phyloP scores from a whole-genome alignment of 2,797 vertebrate species.

The Phoebastria nigripes region DNA sequence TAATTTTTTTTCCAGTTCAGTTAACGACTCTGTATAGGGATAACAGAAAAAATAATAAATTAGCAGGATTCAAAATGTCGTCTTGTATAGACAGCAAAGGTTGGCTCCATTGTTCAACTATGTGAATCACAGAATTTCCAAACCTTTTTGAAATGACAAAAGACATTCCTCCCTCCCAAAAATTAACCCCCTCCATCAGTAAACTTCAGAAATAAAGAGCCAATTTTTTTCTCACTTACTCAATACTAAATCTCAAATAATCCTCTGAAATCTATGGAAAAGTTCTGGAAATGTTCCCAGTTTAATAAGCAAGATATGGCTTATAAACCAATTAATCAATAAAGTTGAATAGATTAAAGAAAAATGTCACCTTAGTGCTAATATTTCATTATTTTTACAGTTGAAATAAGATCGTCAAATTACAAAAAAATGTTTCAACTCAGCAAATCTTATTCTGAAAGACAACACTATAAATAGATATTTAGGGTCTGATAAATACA shows the following conservation, averaged over 20 bases:
- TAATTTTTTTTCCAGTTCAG: not conserved
- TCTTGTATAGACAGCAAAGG: not conserved
- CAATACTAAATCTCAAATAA: not conserved
- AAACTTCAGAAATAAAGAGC: not conserved
- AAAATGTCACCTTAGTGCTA: not conserved
- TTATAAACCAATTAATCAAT: not conserved
- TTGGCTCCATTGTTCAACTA: not conserved
- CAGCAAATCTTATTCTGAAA: not conserved
- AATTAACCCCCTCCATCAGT: rapidly evolving
- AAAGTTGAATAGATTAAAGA: not conserved
- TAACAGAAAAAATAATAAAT: not conserved
- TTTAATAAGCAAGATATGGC: not conserved
- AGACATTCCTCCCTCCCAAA: rapidly evolving
- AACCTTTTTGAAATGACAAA: not conserved
- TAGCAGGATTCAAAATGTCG: not conserved
- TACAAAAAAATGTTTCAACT: not conserved
- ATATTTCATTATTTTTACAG: not conserved
- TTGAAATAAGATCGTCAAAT: not conserved
- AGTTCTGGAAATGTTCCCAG: not conserved
- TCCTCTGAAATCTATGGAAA: not conserved
- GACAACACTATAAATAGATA: not conserved
- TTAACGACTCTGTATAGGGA: not conserved
- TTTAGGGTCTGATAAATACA: not conserved
- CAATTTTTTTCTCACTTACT: not conserved
- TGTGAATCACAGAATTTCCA: not conserved